Percentiles rank a stretch among this genome's conserved stretches.
Conservation (phyloP, 2,797 vertebrate species). For the Scomberomorus guttatus region DNA sequence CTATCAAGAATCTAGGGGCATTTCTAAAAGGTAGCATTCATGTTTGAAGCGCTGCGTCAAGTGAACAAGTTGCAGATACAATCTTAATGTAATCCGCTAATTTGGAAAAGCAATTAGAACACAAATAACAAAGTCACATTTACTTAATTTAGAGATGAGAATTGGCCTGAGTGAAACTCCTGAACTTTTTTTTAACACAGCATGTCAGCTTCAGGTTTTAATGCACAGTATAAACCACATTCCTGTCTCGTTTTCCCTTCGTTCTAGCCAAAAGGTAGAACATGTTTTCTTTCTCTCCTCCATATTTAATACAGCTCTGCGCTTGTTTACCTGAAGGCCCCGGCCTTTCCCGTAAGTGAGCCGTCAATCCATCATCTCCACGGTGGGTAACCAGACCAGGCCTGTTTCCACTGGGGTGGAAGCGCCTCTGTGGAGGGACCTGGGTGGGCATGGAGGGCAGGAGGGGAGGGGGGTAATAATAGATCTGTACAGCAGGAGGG, state of each 20-base stretch:
- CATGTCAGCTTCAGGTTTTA: slow-evolving; percentile 53
- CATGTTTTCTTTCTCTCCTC: slow-evolving; percentile 65
- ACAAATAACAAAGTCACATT: slow-evolving; percentile 64
- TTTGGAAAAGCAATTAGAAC: slow-evolving; percentile 64
- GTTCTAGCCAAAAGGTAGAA: slow-evolving; percentile 52
- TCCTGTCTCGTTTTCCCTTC: slow-evolving; percentile 40
- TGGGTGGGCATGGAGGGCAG: slow-evolving; percentile 59
- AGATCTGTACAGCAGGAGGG: slow-evolving; percentile 16
- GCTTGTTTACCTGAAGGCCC: slow-evolving; percentile 81
- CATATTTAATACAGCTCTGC: slow-evolving; percentile 70
- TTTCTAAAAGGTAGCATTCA: slow-evolving; percentile 70
- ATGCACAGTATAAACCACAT: slow-evolving; percentile 50
- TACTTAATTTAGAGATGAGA: slow-evolving; percentile 61
- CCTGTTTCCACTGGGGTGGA: slow-evolving; percentile 74
- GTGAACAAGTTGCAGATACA: slow-evolving; percentile 50
- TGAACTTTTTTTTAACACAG: slow-evolving; percentile 22
- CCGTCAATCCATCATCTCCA: slow-evolving; percentile 85
- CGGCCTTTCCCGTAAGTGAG: slow-evolving; percentile 72
- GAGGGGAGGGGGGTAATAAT: slow-evolving; percentile 1
- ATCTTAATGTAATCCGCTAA: slow-evolving; percentile 69
- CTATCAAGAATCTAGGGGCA: slow-evolving; percentile 48
- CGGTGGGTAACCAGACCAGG: slow-evolving; percentile 76
- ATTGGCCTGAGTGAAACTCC: slow-evolving; percentile 28
- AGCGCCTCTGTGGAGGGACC: slow-evolving; percentile 52
- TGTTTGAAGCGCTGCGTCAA: slow-evolving; percentile 29